Percentiles rank a stretch among this genome's conserved stretches.
Evolutionary conservation across 2,888 invertebrate species (phyloP).

Genomic region (Theretra japonica): DNA sequence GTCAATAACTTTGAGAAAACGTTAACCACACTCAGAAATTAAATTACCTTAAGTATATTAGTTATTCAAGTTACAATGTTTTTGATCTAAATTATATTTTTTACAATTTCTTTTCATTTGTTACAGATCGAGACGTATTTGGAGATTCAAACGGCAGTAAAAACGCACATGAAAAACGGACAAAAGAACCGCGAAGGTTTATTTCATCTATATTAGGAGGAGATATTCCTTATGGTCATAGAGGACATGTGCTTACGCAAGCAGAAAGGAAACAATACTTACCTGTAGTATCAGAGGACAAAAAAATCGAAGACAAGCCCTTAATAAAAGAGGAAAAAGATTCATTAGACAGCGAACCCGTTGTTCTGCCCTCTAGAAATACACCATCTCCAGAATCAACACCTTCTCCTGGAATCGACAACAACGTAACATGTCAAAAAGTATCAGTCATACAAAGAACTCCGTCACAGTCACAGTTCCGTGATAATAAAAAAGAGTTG

Average conservation of each 20-base stretch:
- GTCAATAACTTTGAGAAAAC: slow-evolving; percentile 35
- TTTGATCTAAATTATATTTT: not conserved
- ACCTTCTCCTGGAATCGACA: slow-evolving; percentile 87
- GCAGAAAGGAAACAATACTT: slow-evolving; percentile 93
- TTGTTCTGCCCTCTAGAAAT: slow-evolving; percentile 82
- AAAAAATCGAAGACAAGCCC: slow-evolving; percentile 82
- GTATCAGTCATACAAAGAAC: slow-evolving; percentile 94
- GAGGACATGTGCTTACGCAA: slow-evolving; percentile 91
- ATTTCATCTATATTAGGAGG: slow-evolving; percentile 93
- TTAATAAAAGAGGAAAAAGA: slow-evolving; percentile 87
- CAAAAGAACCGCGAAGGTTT: slow-evolving; percentile 86
- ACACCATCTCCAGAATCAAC: slow-evolving; percentile 81
- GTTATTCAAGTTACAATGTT: slow-evolving; percentile 15
- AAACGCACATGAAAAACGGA: slow-evolving; percentile 63
- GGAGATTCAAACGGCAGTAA: slow-evolving; percentile 69
- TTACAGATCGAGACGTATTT: slow-evolving; percentile 83
- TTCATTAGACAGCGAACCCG: slow-evolving; percentile 86
- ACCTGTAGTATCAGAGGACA: slow-evolving; percentile 84
- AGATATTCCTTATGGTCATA: slow-evolving; percentile 90
- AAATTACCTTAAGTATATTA: slow-evolving; percentile 14
- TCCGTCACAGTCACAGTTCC: slow-evolving; percentile 84
- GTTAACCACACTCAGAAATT: slow-evolving; percentile 5
- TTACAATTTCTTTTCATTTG: slow-evolving; percentile 46
- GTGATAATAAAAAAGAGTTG: slow-evolving; percentile 77
- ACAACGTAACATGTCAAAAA: slow-evolving; percentile 87